phyloP scores from a whole-genome alignment of 1,140 invertebrate species.

The Cydia pomonella region DNA sequence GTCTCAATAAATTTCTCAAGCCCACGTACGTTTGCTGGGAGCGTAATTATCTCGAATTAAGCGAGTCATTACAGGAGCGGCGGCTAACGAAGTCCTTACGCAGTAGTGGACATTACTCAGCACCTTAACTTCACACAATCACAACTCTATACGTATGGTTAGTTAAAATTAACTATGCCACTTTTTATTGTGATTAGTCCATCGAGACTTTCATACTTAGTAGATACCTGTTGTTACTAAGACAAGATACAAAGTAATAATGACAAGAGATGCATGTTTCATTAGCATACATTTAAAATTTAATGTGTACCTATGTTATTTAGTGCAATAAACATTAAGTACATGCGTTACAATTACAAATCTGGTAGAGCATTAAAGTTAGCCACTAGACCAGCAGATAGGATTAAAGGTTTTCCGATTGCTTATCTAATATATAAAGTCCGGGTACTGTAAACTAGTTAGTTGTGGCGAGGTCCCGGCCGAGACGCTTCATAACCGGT shows the following conservation, averaged over 20 bases:
- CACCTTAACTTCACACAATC: neutral
- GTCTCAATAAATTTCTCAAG: conserved; percentile 60
- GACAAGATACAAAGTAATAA: too few species aligned
- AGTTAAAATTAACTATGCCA: neutral
- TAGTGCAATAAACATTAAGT: too few species aligned
- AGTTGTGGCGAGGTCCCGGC: conserved; percentile 32
- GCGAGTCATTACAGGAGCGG: conserved; percentile 60
- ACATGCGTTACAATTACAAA: too few species aligned
- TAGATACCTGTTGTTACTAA: too few species aligned
- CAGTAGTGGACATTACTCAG: neutral
- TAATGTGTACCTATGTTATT: too few species aligned
- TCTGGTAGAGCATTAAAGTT: neutral
- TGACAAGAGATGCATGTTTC: too few species aligned
- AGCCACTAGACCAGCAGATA: neutral
- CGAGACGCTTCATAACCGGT: conserved; percentile 57
- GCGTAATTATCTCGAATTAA: conserved; percentile 54
- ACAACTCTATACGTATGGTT: neutral
- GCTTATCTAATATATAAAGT: neutral
- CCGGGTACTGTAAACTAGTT: conserved; percentile 9
- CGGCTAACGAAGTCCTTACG: conserved; percentile 63
- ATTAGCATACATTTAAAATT: too few species aligned
- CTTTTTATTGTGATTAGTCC: too few species aligned
- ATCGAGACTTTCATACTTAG: too few species aligned
- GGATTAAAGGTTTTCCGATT: neutral
- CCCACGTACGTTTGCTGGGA: conserved; percentile 55